Percentiles rank a stretch among this genome's conserved stretches.
Conservation (phyloP, 2,888 invertebrate species). For the Cordilura impudica region DNA sequence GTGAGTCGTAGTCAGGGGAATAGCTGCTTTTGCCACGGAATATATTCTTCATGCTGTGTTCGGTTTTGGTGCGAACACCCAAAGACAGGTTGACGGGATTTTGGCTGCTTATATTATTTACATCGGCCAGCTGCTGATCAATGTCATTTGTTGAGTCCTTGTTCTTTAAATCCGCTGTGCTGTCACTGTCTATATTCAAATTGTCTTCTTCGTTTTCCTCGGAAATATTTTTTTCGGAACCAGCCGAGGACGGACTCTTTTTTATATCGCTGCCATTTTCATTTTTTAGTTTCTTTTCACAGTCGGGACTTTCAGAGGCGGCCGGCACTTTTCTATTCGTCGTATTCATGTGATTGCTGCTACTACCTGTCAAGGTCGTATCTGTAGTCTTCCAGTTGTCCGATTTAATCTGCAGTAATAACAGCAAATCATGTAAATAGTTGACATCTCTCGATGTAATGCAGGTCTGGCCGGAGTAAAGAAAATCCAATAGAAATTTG, state of each 20-base stretch:
- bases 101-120: constrained; percentile 74
- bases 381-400: constrained; percentile 84
- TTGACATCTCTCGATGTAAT: constrained; percentile 83
- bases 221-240: constrained; percentile 49
- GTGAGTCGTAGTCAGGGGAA: constrained; percentile 60
- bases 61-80: constrained; percentile 80
- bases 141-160: constrained; percentile 44
- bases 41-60: constrained; percentile 69
- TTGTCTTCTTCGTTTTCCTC: constrained; percentile 55
- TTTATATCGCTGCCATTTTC: constrained; percentile 55
- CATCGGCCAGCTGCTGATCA: constrained; percentile 41
- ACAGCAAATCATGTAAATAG: constrained; percentile 89
- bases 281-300: constrained; percentile 50
- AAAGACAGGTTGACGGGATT: constrained; percentile 90
- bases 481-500: constrained; percentile 88
- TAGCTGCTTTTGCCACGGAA: constrained; percentile 64
- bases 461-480: constrained; percentile 90
- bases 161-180: constrained; percentile 53
- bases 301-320: constrained; percentile 30
- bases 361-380: constrained; percentile 73
- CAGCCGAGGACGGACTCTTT: constrained; percentile 46
- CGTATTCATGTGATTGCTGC: constrained; percentile 13
- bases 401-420: constrained; percentile 90
- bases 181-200: constrained; percentile 58
- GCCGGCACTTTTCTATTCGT: constrained; percentile 37